Evolutionary conservation across 2,113 vertebrate genomes (phyloP).

Genomic region (Ophiodon elongatus): DNA sequence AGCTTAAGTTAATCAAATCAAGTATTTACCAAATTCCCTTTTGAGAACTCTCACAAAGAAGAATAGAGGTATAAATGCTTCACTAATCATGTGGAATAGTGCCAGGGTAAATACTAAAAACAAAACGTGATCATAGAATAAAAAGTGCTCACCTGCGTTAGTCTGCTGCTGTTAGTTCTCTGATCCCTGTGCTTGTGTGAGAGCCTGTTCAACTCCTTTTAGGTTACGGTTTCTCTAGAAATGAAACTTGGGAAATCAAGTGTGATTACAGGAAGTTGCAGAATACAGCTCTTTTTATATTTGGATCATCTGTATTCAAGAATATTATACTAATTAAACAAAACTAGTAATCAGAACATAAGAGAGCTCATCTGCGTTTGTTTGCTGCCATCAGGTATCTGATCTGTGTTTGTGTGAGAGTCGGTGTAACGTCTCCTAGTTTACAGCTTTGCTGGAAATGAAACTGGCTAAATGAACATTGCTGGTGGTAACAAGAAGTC

Average conservation of each 20-base stretch:
- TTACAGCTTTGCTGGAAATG: not conserved
- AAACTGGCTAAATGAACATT: constrained; percentile 15
- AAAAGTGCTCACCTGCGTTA: not conserved
- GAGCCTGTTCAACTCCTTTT: not conserved
- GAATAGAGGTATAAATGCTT: not conserved
- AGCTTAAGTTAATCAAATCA: not conserved
- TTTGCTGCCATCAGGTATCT: not conserved
- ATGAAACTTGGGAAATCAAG: constrained; percentile 42
- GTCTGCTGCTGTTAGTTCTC: not conserved
- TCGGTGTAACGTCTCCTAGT: not conserved
- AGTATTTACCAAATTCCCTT: not conserved
- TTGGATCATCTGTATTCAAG: too few relatives aligned
- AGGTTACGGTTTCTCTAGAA: not conserved
- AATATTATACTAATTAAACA: not conserved
- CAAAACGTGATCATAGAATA: not conserved
- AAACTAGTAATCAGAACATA: not conserved
- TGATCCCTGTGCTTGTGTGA: not conserved
- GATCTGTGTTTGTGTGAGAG: not conserved
- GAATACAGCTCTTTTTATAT: too few relatives aligned
- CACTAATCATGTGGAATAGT: not conserved
- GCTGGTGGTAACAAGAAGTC: not conserved
- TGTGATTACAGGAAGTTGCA: too few relatives aligned
- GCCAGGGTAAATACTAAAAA: not conserved
- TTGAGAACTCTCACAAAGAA: not conserved
- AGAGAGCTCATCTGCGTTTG: not conserved